Evolutionary conservation across 2,797 vertebrate species (phyloP).

Genomic region (Sylvilagus floridanus): DNA sequence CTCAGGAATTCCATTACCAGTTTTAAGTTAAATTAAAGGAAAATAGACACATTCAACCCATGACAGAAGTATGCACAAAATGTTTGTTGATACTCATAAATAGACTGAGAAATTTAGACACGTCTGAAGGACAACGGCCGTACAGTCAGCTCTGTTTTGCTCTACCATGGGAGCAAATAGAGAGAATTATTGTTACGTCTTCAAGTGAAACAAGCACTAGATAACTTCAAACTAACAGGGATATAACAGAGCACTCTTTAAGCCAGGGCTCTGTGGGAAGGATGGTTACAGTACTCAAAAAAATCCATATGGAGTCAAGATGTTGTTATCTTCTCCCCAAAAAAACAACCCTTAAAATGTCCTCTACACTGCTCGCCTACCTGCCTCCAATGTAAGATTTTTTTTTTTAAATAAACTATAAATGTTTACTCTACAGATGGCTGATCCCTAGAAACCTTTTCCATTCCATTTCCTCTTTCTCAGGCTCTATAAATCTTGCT

Average conservation of each 20-base stretch:
- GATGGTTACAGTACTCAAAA: neutral
- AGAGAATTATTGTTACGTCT: constrained; percentile 75
- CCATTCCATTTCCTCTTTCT: constrained; percentile 21
- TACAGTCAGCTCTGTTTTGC: constrained; percentile 79
- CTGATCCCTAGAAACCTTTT: constrained; percentile 42
- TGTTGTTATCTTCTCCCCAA: neutral
- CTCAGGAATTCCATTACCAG: constrained; percentile 89
- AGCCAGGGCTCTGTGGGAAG: constrained; percentile 29
- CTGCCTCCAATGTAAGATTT: neutral
- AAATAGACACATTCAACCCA: constrained; percentile 87
- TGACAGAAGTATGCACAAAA: constrained; percentile 85
- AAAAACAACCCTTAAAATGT: constrained; percentile 48
- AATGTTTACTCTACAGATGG: constrained; percentile 20
- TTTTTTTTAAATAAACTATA: constrained; percentile 6
- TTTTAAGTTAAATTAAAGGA: constrained; percentile 88
- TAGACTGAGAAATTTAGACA: constrained; percentile 85
- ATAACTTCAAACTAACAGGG: constrained; percentile 7
- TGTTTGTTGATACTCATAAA: constrained; percentile 88
- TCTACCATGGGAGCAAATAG: constrained; percentile 68
- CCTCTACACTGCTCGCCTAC: neutral
- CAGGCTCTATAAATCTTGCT: constrained; percentile 37
- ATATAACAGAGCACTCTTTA: constrained; percentile 10
- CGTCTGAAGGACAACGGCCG: constrained; percentile 82
- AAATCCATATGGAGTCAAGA: constrained; percentile 53
- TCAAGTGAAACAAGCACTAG: constrained; percentile 55